Base-by-base conservation (phyloP, 2,888 invertebrate genomes). In the Argyra leucocephala region DNA sequence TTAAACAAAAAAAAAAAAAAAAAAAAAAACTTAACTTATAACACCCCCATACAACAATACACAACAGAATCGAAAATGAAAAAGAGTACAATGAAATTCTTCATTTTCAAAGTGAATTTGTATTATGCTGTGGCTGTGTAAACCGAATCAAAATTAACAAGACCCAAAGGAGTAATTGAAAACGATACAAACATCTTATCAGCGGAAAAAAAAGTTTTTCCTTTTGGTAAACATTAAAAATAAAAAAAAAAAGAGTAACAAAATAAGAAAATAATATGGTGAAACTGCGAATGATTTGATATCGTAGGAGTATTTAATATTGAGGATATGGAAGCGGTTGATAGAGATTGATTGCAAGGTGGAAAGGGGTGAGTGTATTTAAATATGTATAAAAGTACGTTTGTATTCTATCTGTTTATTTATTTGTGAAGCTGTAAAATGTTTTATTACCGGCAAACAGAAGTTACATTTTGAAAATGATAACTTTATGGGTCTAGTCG, bases 151-250 rank as follows among this genome's bases (percentile, higher is more conserved):
- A 48, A 48, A 48, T 48, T 48, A 48, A 48, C 48, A 48, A 48
- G 48, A 48, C 48, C 48, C 48, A 48, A 48, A 48, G 48, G 48
- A 48, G 48, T 48, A 48, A 48, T 48, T 48, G 48, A 48, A 48
- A 48, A 48, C 48, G 48, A 48, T 48, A 48, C 48, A 48, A 48
- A 48, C 15, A 12, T 48, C 48, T 48, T 48, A 48, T 48, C 48
- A 48, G 48, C 48, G 48, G 48, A 48, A 48, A 48, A 48, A 9
- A 48, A 48, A 48, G 48, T 48, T 48, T 48, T 48, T 48, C 15
- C 18, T 48, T 48, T 48, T 48, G n/a, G 48, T 48, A 48, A 48
- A 48, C 5, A 18, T 48, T 48, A 48, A 48, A 9, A 48, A 18
- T 3, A 48, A 48, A 48, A 48, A 37, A 15, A 37, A 37, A 37